Evolutionary conservation across 2,113 vertebrate species (phyloP).

Genomic region (Willisornis vidua): DNA sequence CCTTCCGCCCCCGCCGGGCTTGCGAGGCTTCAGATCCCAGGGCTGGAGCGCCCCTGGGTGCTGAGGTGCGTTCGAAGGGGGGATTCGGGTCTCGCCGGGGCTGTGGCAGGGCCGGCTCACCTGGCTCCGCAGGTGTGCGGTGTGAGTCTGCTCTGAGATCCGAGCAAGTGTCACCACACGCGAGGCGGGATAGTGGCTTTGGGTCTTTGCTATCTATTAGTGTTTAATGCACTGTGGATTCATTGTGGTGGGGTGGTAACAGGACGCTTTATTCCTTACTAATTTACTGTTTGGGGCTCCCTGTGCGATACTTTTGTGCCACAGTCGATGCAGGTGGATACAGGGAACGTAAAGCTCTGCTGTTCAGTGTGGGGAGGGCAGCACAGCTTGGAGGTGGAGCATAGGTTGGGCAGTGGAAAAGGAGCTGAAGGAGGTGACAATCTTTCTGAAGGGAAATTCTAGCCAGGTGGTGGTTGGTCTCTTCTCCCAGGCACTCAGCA

Average conservation of each 20-base stretch:
- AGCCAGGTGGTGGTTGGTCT: too few species aligned
- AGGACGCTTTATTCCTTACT: neutral
- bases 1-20: neutral
- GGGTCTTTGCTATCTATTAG: neutral
- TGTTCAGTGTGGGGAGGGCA: rapidly evolving
- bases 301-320: rapidly evolving
- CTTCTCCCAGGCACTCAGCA: too few species aligned
- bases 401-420: rapidly evolving
- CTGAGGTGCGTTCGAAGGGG: too few species aligned
- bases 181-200: rapidly evolving
- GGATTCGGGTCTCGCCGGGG: too few species aligned
- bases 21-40: neutral
- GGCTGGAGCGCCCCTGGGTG: rapidly evolving
- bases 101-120: neutral
- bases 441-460: neutral
- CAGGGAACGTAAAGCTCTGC: rapidly evolving
- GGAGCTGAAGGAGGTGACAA: neutral
- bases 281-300: neutral
- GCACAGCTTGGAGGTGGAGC: neutral
- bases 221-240: neutral
- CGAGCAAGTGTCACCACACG: rapidly evolving
- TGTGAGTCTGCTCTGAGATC: rapidly evolving
- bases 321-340: rapidly evolving
- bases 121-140: rapidly evolving
- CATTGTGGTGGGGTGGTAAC: rapidly evolving